Conservation (phyloP, 2,888 invertebrate genomes). For the Endotricha flammealis region DNA sequence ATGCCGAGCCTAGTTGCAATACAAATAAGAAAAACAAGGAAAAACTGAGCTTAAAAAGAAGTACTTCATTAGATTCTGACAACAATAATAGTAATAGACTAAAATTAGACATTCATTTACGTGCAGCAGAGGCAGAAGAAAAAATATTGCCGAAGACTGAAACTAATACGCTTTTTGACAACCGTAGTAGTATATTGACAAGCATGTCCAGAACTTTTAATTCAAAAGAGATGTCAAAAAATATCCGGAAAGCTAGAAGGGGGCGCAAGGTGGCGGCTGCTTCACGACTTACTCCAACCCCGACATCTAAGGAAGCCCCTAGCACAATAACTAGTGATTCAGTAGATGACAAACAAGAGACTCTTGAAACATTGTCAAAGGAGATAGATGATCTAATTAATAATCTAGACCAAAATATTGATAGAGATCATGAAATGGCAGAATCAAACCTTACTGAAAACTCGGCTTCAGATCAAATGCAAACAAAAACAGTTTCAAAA, state of each 20-base stretch:
- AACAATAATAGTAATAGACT: constrained; percentile 77
- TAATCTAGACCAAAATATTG: constrained; percentile 63
- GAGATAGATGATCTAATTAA: constrained; percentile 71
- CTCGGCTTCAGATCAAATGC: constrained; percentile 36
- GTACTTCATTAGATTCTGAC: constrained; percentile 75
- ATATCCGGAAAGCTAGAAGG: constrained; percentile 67
- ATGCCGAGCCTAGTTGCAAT: constrained; percentile 55
- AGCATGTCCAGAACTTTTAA: constrained; percentile 77
- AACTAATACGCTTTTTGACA: constrained; percentile 73
- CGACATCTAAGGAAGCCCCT: constrained; percentile 28
- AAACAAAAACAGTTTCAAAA: constrained; percentile 53
- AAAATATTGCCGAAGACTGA: constrained; percentile 80
- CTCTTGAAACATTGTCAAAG: constrained; percentile 63
- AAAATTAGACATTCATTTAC: constrained; percentile 60
- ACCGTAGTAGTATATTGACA: constrained; percentile 72
- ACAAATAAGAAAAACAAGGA: constrained; percentile 58
- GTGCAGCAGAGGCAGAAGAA: constrained; percentile 75
- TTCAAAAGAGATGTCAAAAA: constrained; percentile 67
- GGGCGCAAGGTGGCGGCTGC: constrained; percentile 63
- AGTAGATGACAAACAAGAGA: constrained; percentile 58
- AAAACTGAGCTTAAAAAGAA: constrained; percentile 72
- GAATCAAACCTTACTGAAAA: constrained; percentile 24
- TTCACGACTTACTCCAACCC: constrained; percentile 28
- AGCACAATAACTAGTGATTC: constrained; percentile 39
- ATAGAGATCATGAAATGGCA: constrained; percentile 48